Conservation (phyloP, 53 echinoderm and acorn worm species). For the Hippasteria phrygiana region DNA sequence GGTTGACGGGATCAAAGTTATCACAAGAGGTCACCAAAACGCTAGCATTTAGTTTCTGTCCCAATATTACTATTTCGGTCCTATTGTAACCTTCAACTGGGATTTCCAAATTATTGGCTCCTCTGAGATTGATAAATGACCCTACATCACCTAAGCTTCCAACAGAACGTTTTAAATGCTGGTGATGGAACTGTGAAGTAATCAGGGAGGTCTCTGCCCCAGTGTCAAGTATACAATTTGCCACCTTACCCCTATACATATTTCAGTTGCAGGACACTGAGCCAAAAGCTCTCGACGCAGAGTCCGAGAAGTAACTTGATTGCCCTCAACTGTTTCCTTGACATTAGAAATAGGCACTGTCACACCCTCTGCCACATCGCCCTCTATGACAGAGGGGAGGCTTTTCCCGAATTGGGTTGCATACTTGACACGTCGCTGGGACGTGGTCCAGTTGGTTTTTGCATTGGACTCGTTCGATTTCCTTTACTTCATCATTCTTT, state of each 20-base stretch:
- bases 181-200: not conserved
- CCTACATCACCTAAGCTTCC: not conserved
- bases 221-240: slow-evolving; percentile 13
- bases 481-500: not conserved
- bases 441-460: not conserved
- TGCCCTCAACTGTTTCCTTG: not conserved
- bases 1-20: too few species aligned
- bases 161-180: not conserved
- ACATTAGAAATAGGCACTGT: not conserved
- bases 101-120: slow-evolving; percentile 20
- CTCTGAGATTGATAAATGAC: not conserved
- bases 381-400: slow-evolving; percentile 32
- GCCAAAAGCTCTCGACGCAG: slow-evolving; percentile 10
- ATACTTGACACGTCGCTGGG: not conserved
- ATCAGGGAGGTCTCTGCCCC: slow-evolving; percentile 33
- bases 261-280: not conserved
- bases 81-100: not conserved
- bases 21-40: too few species aligned
- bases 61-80: not conserved
- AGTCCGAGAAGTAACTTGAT: not conserved
- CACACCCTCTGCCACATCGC: slow-evolving; percentile 26
- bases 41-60: too few species aligned
- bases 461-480: not conserved
- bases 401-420: slow-evolving; percentile 25
- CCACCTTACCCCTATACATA: not conserved